phyloP scores from a whole-genome alignment of 2,797 vertebrate genomes.

The Muscicapa striata region DNA sequence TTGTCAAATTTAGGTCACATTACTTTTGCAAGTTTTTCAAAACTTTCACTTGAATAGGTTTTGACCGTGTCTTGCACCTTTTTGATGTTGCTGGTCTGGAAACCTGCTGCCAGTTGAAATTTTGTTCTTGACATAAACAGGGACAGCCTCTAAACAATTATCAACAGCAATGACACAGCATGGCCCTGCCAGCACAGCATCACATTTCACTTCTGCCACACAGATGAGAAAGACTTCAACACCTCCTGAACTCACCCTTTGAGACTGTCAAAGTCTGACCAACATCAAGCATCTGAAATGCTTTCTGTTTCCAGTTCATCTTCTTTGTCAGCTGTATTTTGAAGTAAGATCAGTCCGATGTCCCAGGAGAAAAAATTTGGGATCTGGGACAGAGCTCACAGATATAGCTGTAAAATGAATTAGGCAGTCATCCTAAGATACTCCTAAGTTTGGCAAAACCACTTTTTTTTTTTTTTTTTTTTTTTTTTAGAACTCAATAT shows the following conservation, averaged over 20 bases:
- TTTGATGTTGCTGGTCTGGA: background rate
- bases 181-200: conserved; percentile 74
- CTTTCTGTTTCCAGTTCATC: conserved; percentile 69
- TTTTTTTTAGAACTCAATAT: background rate
- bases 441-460: background rate
- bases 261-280: conserved; percentile 66
- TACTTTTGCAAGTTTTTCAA: background rate
- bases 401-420: conserved; percentile 43
- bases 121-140: background rate
- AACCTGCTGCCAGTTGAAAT: background rate
- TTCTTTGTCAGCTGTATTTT: conserved; percentile 63
- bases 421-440: background rate
- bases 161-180: background rate
- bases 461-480: background rate
- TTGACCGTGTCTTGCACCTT: background rate
- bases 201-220: conserved; percentile 71
- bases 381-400: conserved; percentile 59
- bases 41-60: background rate
- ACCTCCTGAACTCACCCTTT: conserved; percentile 70
- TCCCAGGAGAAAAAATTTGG: conserved; percentile 56
- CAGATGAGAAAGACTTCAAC: conserved; percentile 68
- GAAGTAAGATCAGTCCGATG: conserved; percentile 67
- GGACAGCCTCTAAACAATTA: background rate
- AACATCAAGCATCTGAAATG: conserved; percentile 71
- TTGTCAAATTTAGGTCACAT: background rate